Conservation (phyloP, 2,113 vertebrate species). For the Gymnobelideus leadbeateri region DNA sequence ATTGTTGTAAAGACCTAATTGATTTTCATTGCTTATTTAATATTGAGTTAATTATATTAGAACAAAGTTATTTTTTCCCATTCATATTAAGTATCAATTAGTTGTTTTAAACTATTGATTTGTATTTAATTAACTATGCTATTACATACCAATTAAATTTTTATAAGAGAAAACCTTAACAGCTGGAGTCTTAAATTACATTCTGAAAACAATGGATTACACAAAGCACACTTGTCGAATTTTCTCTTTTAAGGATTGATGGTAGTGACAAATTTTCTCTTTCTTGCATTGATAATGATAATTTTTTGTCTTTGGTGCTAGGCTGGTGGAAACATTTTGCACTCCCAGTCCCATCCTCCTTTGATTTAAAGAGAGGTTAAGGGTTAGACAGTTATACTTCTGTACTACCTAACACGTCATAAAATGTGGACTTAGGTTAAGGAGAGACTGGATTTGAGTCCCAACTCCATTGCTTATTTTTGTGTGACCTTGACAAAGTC, state of each 20-base stretch:
- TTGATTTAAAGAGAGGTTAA: not conserved
- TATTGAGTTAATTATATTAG: conserved; percentile 85
- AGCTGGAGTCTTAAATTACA: conserved; percentile 84
- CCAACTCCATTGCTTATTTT: not conserved
- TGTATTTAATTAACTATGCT: conserved; percentile 89
- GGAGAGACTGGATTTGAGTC: not conserved
- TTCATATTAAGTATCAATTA: conserved; percentile 90
- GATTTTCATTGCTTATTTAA: conserved; percentile 85
- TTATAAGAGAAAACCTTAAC: conserved; percentile 84
- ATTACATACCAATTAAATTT: conserved; percentile 89
- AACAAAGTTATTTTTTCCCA: conserved; percentile 82
- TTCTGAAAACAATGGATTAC: conserved; percentile 79
- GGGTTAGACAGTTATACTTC: not conserved
- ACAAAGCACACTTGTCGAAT: conserved; percentile 66
- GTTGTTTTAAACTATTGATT: conserved; percentile 88
- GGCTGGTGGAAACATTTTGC: conserved; percentile 29
- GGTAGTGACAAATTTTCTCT: conserved; percentile 13
- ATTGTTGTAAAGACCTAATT: conserved; percentile 83
- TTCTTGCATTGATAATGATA: conserved; percentile 11
- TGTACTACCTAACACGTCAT: not conserved
- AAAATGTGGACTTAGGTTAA: not conserved
- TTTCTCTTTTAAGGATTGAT: conserved; percentile 1
- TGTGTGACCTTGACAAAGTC: not conserved
- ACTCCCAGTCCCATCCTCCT: not conserved
- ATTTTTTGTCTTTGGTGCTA: not conserved